Evolutionary conservation across 2,113 vertebrate genomes (phyloP), one percentile per base, ranked within the genome.

Genomic region (Syngnathus typhle): DNA sequence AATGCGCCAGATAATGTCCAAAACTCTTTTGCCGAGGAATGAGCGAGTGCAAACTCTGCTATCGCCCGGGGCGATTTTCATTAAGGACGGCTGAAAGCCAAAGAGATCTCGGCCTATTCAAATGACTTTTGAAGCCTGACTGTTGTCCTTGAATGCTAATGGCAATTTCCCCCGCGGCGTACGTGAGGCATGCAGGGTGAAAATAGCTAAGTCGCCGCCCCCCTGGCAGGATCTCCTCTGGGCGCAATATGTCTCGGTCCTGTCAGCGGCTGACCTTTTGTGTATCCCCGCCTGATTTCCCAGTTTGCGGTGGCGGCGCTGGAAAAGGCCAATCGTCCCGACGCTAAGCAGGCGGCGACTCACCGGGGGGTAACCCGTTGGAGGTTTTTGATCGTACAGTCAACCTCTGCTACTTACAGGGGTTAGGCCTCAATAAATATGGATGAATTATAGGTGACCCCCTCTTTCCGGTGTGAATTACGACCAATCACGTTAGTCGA

Each of bases 221-320:
- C 83, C 78, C 84, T 87, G 68, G 3, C 68, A 80, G 74, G 74
- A 78, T 70, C 63, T 82, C 84, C 85, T 83, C 73, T 0, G 86
- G 84, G 82, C 68, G 32, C 76, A 72, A 84, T 88, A 81, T 81
- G 81, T 89, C 88, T 89, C 74, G 37, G 64, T 66, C 60, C 86
- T 81, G 88, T 89, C 86, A 88, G 77, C 67, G 15, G 9, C 7
- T 84, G 86, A 89, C 88, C 88, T 89, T 88, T 36, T 87, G 72
- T 73, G 70, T 79, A 70, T 84, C 78, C 75, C 86, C 63, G 27
- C 73, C 70, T 81, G 85, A 82, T 82, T 85, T 78, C 68, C 69
- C 74, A 78, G 84, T 84, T 82, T 84, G 84, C 85, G 43, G 82
- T 66, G 76, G 75, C 68, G 71, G 73, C 77, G 82, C 67, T 65